Base-by-base conservation (phyloP, 2,888 invertebrate species). In the Eupithecia abbreviata region DNA sequence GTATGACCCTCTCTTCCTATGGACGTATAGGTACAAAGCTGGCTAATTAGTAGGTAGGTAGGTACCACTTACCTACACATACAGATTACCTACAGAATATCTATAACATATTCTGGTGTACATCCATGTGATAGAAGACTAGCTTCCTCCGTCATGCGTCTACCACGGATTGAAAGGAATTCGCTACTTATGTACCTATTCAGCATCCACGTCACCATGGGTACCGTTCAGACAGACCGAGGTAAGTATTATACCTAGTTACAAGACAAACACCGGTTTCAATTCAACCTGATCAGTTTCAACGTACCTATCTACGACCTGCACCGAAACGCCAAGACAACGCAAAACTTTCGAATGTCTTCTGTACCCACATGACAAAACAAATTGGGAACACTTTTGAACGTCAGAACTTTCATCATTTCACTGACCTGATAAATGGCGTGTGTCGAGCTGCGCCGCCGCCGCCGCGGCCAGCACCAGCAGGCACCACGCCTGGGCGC, bases 401-500 rank as follows among this genome's bases (percentile, higher is more conserved):
- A 76, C 78, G 77, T 74, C 55, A 62, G 74, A 76, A 78, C 78
- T 78, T 78, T 78, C 78, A 71, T 75, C 67, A 75, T 78, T 78
- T 78, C 74, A 79, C 80, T 80, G 81, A 94, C 94, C 94, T 94
- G 94, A 90, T 91, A 94, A 89, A 84, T 92, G 92, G 85, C 92
- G 91, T 82, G 94, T 92, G 90, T 93, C 93, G 77, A 89, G 81
- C 85, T 92, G 92, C 75, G 93, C 93, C 81, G 91, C 90, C 77
- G 88, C 90, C 80, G 89, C 88, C 58, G 87, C 90, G 77, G 88
- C 89, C 86, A 92, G 83, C 88, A 91, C 84, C 77, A 90, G 87
- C 85, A 93, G 90, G 89, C 93, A 93, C 91, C 91, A 93, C 92
- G 93, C 93, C 92, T 88, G 89, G 93, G 93, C 94, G 93, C 91